These are phyloP conservation scores for Drosophila histrio DNA, from an alignment of 2,888 invertebrate species.

Conservation along the genomic window DNA sequence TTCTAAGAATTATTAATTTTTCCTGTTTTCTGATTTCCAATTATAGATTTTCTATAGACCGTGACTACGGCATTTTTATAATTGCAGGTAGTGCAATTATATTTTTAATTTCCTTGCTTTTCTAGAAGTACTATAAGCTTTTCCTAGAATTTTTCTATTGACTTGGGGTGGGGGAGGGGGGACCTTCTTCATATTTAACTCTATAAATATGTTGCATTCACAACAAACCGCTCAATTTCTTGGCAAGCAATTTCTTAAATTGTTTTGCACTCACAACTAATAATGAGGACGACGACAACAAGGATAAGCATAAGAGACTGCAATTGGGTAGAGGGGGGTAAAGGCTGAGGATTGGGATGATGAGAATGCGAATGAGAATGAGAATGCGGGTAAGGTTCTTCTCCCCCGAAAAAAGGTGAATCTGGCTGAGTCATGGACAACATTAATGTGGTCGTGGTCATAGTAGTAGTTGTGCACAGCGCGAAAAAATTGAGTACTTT, in stretches of 20 bases:
- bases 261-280: conserved; percentile 67
- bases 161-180: background rate
- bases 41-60: background rate
- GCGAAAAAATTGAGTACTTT: no score
- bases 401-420: background rate
- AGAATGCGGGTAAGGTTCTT: background rate
- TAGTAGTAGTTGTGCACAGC: conserved; percentile 39
- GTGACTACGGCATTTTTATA: background rate
- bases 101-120: background rate
- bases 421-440: conserved; percentile 63
- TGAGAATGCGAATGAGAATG: background rate
- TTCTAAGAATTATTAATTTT: background rate
- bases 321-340: background rate
- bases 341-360: no score
- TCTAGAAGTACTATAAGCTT: background rate
- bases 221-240: conserved; percentile 26
- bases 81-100: no score
- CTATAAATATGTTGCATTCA: conserved; percentile 5
- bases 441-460: conserved; percentile 34
- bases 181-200: background rate
- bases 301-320: conserved; percentile 23
- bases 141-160: background rate
- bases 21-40: background rate
- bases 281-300: conserved; percentile 50
- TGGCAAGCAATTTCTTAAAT: conserved; percentile 69